Conservation (phyloP, 53 echinoderm and acorn worm genomes). For the Patiria pectinifera region DNA sequence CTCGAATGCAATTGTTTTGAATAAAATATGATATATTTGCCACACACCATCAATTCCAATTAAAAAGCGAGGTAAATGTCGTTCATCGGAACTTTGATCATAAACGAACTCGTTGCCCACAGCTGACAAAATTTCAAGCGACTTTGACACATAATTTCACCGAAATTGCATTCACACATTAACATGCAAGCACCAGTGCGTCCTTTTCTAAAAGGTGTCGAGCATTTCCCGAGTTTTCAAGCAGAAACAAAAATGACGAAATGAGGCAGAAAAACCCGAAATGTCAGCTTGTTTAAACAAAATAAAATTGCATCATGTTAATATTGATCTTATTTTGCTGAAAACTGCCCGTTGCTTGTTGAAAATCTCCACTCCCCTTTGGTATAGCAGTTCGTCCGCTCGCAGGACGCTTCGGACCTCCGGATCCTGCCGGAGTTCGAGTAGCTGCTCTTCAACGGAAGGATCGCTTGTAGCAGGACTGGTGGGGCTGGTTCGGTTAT, state of each 20-base stretch:
- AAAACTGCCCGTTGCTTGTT: slow-evolving; percentile 58
- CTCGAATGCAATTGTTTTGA: no score
- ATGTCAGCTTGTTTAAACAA: neutral
- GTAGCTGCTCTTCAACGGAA: slow-evolving; percentile 33
- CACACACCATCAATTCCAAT: no score
- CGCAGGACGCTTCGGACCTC: slow-evolving; percentile 63
- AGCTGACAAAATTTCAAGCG: no score
- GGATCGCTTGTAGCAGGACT: slow-evolving; percentile 38
- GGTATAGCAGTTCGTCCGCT: slow-evolving; percentile 60
- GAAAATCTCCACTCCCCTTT: slow-evolving; percentile 69
- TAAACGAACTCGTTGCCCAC: no score
- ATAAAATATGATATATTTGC: no score
- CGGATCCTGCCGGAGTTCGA: slow-evolving; percentile 68
- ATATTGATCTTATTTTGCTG: slow-evolving; percentile 6
- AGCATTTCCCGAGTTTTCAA: no score
- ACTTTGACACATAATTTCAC: no score
- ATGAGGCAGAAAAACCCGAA: neutral
- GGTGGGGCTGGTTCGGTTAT: slow-evolving; percentile 35
- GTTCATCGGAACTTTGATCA: no score
- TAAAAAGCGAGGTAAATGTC: no score
- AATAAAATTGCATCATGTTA: slow-evolving; percentile 17
- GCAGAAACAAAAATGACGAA: no score
- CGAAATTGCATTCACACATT: neutral
- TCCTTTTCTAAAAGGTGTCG: no score
- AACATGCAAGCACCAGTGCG: no score